Base-by-base conservation (phyloP, 2,113 vertebrate species). In the Polyodon spathula region DNA sequence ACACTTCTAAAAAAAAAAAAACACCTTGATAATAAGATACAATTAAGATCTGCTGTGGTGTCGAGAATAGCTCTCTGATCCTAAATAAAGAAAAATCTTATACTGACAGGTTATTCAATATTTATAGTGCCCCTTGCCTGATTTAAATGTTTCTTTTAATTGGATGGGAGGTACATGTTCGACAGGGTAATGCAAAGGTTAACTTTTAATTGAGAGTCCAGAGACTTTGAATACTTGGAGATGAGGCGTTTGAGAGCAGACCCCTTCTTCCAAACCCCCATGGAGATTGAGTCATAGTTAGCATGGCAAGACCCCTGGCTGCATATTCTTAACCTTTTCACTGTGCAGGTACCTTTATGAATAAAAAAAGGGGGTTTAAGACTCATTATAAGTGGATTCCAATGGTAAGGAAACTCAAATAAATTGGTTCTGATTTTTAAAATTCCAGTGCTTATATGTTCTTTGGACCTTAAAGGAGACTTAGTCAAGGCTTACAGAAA, bases 151-250 rank as follows among this genome's bases (percentile, higher is more conserved):
- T 17, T 8, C 15, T 27, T 27, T 8, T 54, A 54, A 54, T 54
- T 54, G 16, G 12, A 5, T 27, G 9, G 27, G 53, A 54, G 16
- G 53, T 54, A 27, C 53, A 12, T 50, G 46, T 6, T 15, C 11
- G 16, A 16, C 5, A 17, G 53, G 11, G 43, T 6, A 54, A 54
- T 11, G 11, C 16, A 54, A 54, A 54, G 53, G 53, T 54, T 54
- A 54, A 54, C 16, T 54, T 54, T 37, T 54, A 54, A 54, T 54
- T 54, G 53, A 37, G 12, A 17, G 27, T 16, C 53, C 53, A 17
- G 53, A 27, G 53, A 54, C 53, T 8, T 5, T n/a, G 53, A 10
- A 12, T 1, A n/a, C 46, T 14, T 12, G 1, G 11, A 50, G 11
- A n/a, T 50, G 46, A 12, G 46, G 46, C 46, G n/a, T 5, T 10